Evolutionary conservation across 2,797 vertebrate species (phyloP), one percentile per base, ranked within the genome.

Genomic region (Pterois miles): DNA sequence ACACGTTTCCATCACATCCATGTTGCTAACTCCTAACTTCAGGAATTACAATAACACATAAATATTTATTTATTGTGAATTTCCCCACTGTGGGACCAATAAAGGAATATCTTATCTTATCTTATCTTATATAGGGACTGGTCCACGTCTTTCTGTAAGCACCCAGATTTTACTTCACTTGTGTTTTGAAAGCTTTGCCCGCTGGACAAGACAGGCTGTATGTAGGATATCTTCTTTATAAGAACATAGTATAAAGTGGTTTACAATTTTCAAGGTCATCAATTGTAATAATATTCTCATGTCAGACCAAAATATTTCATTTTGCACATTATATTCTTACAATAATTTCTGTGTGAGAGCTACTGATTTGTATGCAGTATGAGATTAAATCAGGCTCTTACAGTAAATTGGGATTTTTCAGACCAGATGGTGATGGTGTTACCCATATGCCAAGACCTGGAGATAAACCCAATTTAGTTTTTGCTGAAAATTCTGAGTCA

Each of bases 371-470:
- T 50, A 52, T 77, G 46, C 64, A 63, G 14, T 43, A 31, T 36
- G 27, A 69, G 25, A 50, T 69, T 57, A 52, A 68, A 38, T 65
- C 66, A 62, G 63, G 64, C 43, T 82, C 40, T 34, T 20, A 22
- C n/a, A 25, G n/a, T 58, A 16, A 60, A 60, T 36, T 62, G 60
- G 36, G 36, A 31, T 34, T 65, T 71, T 72, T 84, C 13, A 68
- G 31, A 78, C 22, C 79, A 86, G 79, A 84, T 87, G 82, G 79
- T 22, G 27, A 65, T 65, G 71, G 74, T 70, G 65, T 77, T 69
- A 54, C 20, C 20, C 62, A 74, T 76, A 81, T 78, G 62, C 60
- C 64, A 76, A 75, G 10, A 71, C 38, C 20, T 22, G 38, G 62
- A 78, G 23, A 80, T 29, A 65, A 82, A 71, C 25, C 38, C 53